These are phyloP conservation scores for Rhombomys opimus DNA, from an alignment of 2,113 vertebrate genomes.

Conservation along the genomic window DNA sequence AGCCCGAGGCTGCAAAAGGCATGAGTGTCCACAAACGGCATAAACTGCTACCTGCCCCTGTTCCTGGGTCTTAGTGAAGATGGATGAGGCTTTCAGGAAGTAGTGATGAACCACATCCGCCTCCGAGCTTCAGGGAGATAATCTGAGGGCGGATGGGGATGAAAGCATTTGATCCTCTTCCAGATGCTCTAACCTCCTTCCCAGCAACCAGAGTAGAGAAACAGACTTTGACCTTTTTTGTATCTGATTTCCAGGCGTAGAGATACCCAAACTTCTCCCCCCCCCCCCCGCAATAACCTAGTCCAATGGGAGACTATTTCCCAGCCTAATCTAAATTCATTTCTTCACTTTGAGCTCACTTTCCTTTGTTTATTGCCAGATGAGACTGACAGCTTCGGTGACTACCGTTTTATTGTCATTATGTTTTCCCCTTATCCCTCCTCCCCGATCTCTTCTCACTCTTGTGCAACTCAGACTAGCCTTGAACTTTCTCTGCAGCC, in stretches of 20 bases:
- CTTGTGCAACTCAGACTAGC: not conserved
- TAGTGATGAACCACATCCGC: not conserved
- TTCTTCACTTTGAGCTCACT: not conserved
- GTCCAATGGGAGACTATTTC: not conserved
- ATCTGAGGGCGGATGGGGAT: not conserved
- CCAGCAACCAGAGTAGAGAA: not conserved
- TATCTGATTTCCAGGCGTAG: slow-evolving; percentile 25
- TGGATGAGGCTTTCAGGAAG: not conserved
- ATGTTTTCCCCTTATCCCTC: not conserved
- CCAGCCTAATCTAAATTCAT: slow-evolving; percentile 45
- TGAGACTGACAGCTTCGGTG: not conserved
- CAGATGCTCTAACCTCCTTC: not conserved
- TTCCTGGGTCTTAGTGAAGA: not conserved
- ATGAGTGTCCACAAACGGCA: not conserved
- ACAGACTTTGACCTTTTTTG: not conserved
- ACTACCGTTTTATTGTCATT: not conserved
- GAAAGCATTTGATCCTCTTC: not conserved
- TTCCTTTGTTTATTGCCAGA: not conserved
- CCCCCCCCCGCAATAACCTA: not conserved
- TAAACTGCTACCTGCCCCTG: not conserved
- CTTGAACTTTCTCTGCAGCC: not conserved
- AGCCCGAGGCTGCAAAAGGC: not conserved
- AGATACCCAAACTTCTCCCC: not conserved
- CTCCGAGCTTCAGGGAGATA: not conserved
- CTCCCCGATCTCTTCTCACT: not conserved